Percentiles rank a stretch among this genome's conserved stretches.
Conservation (phyloP, 2,797 vertebrate species). For the Chiroxiphia lanceolata region DNA sequence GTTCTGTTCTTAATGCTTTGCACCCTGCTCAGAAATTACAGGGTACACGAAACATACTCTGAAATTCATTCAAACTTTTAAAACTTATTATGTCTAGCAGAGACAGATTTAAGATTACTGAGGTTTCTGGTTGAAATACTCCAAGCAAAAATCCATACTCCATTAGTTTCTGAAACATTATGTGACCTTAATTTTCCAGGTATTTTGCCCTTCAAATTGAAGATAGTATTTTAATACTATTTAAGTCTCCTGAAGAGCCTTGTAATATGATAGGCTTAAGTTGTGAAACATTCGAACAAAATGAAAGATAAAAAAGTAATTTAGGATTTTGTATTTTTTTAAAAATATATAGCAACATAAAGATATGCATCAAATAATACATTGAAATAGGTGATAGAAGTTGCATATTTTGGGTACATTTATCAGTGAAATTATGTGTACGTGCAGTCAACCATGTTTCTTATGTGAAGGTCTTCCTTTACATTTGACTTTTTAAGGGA, state of each 20-base stretch:
- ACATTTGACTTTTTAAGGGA: constrained; percentile 13
- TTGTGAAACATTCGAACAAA: constrained; percentile 66
- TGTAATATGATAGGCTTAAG: constrained; percentile 63
- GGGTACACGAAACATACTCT: constrained; percentile 40
- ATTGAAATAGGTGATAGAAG: background rate
- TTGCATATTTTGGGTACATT: background rate
- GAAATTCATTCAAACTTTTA: constrained; percentile 71
- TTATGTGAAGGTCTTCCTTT: constrained; percentile 2
- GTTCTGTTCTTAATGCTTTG: constrained; percentile 39
- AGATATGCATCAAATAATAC: background rate
- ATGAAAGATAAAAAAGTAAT: constrained; percentile 65
- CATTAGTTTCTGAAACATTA: constrained; percentile 71
- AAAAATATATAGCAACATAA: constrained; percentile 14
- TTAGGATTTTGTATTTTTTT: constrained; percentile 31
- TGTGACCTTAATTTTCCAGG: constrained; percentile 78
- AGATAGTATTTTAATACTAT: constrained; percentile 71
- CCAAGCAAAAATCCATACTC: constrained; percentile 74
- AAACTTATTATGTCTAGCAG: constrained; percentile 61
- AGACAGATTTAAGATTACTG: constrained; percentile 72
- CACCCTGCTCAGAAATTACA: constrained; percentile 56
- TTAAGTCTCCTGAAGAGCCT: constrained; percentile 61
- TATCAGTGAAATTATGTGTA: background rate
- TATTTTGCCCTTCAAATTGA: constrained; percentile 76
- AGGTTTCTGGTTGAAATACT: constrained; percentile 72
- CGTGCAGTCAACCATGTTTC: background rate